phyloP scores from a whole-genome alignment of 2,113 vertebrate genomes.

The Datnioides undecimradiatus region DNA sequence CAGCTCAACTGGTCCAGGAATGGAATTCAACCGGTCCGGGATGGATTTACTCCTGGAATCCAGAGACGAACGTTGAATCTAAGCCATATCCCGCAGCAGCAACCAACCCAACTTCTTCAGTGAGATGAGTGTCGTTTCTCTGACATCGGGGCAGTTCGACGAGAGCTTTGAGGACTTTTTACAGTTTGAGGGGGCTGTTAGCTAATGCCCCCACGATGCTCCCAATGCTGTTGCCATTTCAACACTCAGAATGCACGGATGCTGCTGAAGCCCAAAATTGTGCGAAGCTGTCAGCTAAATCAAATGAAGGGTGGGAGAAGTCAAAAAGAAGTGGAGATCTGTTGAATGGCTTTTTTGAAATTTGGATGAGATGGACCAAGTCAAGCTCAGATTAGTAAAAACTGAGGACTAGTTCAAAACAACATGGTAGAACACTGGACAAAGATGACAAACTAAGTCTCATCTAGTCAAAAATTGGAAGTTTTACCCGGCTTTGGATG shows the following conservation, averaged over 20 bases:
- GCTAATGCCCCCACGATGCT: not conserved
- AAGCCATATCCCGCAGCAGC: not conserved
- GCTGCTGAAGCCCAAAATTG: not conserved
- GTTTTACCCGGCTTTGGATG: not conserved
- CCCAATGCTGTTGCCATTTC: not conserved
- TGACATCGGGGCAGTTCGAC: slow-evolving; percentile 6
- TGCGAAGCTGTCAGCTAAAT: not conserved
- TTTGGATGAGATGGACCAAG: not conserved
- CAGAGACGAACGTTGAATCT: not conserved
- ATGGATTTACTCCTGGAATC: slow-evolving; percentile 6
- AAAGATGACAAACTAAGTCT: slow-evolving; percentile 1
- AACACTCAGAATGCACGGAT: not conserved
- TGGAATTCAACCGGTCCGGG: not conserved
- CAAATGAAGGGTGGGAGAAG: slow-evolving; percentile 13
- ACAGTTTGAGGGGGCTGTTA: not conserved
- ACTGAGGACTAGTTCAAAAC: slow-evolving; percentile 13
- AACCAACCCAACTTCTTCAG: not conserved
- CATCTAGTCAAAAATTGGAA: not conserved
- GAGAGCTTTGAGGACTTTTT: slow-evolving; percentile 5
- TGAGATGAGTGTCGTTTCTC: not conserved
- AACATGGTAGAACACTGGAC: slow-evolving; percentile 4
- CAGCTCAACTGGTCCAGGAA: slow-evolving; percentile 1
- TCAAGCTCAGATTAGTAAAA: not conserved
- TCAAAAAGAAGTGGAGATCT: not conserved
- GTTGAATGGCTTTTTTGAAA: not conserved